phyloP scores from a whole-genome alignment of 2,888 invertebrate species.

The Margaritifera margaritifera region DNA sequence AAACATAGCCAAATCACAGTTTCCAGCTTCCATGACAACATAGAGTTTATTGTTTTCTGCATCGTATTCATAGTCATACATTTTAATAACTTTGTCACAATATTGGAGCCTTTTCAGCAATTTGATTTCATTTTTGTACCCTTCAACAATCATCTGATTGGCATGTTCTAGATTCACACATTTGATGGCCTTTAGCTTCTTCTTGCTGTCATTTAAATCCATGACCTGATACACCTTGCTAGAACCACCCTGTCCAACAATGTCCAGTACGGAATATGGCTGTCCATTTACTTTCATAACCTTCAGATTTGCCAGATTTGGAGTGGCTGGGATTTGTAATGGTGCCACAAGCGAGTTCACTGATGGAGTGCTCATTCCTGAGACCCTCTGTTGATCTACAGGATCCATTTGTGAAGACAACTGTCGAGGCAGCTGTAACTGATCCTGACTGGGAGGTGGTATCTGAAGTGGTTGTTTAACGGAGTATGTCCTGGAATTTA shows the following conservation, averaged over 20 bases:
- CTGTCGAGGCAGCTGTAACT: too few species aligned
- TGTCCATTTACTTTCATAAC: slow-evolving; percentile 79
- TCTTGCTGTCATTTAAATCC: slow-evolving; percentile 74
- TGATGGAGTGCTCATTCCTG: too few species aligned
- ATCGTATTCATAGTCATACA: slow-evolving; percentile 88
- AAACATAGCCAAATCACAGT: slow-evolving; percentile 88
- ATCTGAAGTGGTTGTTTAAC: too few species aligned
- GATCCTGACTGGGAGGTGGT: too few species aligned
- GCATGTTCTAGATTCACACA: slow-evolving; percentile 83
- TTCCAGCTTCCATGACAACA: slow-evolving; percentile 94
- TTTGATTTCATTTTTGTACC: slow-evolving; percentile 91
- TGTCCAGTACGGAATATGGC: slow-evolving; percentile 83
- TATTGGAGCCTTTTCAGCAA: slow-evolving; percentile 86
- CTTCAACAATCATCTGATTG: slow-evolving; percentile 82
- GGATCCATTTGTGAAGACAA: too few species aligned
- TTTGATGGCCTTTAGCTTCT: slow-evolving; percentile 83
- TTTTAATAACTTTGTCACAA: slow-evolving; percentile 86
- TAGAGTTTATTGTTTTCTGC: slow-evolving; percentile 79
- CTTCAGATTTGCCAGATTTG: slow-evolving; percentile 28
- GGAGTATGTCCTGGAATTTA: too few species aligned
- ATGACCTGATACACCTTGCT: slow-evolving; percentile 82
- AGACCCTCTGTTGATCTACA: too few species aligned
- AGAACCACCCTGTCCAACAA: slow-evolving; percentile 91
- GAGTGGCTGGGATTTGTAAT: too few species aligned
- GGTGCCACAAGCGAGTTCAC: too few species aligned